These are phyloP conservation scores for Falco naumanni DNA, from an alignment of 2,797 vertebrate genomes.

Conservation along the genomic window DNA sequence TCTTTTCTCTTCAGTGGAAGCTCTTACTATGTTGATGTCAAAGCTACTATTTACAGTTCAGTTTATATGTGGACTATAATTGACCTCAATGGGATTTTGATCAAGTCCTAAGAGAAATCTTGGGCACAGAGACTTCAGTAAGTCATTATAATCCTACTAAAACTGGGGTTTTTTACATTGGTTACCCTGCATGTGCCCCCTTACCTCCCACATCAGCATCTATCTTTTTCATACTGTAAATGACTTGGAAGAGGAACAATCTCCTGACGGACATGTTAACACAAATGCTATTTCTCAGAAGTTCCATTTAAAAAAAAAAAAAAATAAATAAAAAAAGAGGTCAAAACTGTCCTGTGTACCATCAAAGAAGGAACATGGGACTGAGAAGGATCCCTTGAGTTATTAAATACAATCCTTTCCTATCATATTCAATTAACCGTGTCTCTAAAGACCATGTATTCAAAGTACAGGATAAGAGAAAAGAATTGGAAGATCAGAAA, in stretches of 20 bases:
- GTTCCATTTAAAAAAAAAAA: not conserved
- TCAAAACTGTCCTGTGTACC: not conserved
- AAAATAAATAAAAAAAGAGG: not conserved
- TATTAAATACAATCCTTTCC: not conserved
- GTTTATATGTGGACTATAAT: not conserved
- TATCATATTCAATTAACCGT: not conserved
- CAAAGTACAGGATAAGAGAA: not conserved
- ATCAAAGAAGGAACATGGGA: not conserved
- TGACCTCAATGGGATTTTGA: not conserved
- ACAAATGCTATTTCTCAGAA: not conserved
- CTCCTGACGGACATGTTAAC: not conserved
- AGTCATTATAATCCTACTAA: not conserved
- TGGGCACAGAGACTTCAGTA: not conserved
- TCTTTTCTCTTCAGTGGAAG: not conserved
- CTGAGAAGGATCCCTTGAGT: not conserved
- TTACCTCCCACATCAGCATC: not conserved
- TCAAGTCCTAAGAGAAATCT: not conserved
- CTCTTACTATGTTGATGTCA: not conserved
- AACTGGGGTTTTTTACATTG: not conserved
- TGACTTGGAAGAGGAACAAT: not conserved
- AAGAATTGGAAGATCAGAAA: not conserved
- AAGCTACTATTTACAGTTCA: not conserved
- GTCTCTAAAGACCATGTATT: not conserved
- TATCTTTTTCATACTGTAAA: not conserved
- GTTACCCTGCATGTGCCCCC: not conserved